A percentile compares a stretch with the other conserved stretches of the same genome.
phyloP scores from a whole-genome alignment of 2,888 invertebrate species.

The Leucophenga maculata region DNA sequence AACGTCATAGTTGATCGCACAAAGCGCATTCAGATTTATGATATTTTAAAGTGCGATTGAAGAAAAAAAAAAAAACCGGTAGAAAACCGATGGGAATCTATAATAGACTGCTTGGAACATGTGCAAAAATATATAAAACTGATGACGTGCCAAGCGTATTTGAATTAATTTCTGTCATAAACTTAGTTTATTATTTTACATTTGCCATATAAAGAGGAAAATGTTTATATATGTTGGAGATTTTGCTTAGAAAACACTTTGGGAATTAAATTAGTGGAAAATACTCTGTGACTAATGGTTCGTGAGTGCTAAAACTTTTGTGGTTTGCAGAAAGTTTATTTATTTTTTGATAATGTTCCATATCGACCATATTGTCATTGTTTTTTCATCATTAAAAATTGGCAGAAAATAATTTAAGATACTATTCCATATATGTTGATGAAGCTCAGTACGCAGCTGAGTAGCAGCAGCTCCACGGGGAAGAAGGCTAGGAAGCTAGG shows the following conservation, averaged over 20 bases:
- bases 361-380: no score
- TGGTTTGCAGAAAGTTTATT: no score
- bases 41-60: not conserved
- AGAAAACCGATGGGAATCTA: not conserved
- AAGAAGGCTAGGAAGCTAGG: no score
- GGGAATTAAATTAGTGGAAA: no score
- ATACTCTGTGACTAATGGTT: no score
- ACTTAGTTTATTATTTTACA: not conserved
- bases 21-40: not conserved
- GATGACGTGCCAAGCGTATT: not conserved
- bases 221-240: not conserved
- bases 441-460: no score
- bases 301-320: no score
- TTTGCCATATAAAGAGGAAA: not conserved
- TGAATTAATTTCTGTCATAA: conserved; percentile 8
- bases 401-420: no score
- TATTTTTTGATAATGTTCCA: no score
- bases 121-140: not conserved
- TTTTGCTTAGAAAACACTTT: not conserved
- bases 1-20: not conserved
- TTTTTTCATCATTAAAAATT: no score
- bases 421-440: no score
- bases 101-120: not conserved
- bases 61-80: conserved; percentile 12
- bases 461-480: no score